These are phyloP conservation scores for Homarus gammarus DNA, from an alignment of 2,888 invertebrate genomes.

Conservation along the genomic window DNA sequence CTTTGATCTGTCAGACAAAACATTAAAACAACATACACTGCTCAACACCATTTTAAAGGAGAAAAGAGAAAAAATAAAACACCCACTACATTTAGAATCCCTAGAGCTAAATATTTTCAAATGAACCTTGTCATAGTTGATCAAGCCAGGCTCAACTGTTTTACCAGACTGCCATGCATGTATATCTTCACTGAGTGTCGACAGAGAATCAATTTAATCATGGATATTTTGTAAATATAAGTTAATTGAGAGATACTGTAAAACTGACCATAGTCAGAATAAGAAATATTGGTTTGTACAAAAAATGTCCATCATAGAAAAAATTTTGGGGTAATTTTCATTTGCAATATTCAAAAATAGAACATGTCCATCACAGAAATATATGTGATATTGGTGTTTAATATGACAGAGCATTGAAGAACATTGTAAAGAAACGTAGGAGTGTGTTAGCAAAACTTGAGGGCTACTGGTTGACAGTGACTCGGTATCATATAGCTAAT, in stretches of 20 bases:
- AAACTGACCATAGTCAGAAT: too few species aligned
- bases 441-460: not conserved
- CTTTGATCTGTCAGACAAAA: not conserved
- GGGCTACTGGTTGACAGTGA: not conserved
- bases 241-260: not conserved
- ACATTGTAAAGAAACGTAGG: not conserved
- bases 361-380: not conserved
- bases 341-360: not conserved
- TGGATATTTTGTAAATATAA: not conserved
- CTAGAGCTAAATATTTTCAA: not conserved
- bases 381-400: not conserved
- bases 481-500: not conserved
- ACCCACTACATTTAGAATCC: not conserved
- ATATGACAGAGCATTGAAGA: not conserved
- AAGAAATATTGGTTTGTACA: too few species aligned
- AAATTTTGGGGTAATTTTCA: not conserved
- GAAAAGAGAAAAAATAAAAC: not conserved
- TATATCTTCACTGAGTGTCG: not conserved
- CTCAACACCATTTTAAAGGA: slow-evolving; percentile 8
- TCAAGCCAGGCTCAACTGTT: not conserved
- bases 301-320: not conserved
- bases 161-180: not conserved
- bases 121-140: slow-evolving; percentile 2
- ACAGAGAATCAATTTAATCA: not conserved
- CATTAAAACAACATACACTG: not conserved